Evolutionary conservation across 1,140 invertebrate genomes (phyloP).

Genomic region (Diuraphis noxia): DNA sequence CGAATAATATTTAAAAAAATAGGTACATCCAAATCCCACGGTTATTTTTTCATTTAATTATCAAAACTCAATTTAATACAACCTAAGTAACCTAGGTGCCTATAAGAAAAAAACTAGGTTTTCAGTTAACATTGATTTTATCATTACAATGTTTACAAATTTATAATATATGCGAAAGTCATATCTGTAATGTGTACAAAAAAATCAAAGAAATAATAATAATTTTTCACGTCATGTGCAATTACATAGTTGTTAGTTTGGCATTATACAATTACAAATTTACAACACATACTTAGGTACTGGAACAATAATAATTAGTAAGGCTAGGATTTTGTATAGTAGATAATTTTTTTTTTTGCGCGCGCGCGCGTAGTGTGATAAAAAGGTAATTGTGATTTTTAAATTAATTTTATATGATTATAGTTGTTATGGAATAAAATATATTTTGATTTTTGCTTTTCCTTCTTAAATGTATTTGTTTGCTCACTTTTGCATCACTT

Average conservation of each 20-base stretch:
- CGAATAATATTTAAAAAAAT: neutral
- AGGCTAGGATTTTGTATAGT: neutral
- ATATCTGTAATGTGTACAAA: neutral
- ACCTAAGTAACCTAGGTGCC: neutral
- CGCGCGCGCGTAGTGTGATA: neutral
- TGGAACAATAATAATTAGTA: neutral
- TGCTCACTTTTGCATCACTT: neutral
- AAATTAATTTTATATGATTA: neutral
- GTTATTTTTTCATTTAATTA: neutral
- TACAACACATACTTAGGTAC: neutral
- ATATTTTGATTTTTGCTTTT: neutral
- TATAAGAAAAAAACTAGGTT: neutral
- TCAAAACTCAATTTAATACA: neutral
- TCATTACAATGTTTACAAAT: conserved; percentile 9
- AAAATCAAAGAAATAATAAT: neutral
- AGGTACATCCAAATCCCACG: neutral
- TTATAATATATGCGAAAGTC: neutral
- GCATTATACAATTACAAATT: neutral
- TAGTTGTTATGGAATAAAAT: neutral
- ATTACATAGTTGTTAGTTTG: neutral
- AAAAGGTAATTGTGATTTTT: neutral
- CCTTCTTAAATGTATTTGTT: neutral
- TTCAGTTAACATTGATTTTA: neutral
- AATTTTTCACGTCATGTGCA: neutral
- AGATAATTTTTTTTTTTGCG: neutral